Evolutionary conservation across 2,888 invertebrate genomes (phyloP).

Genomic region (Campoplex capitator): DNA sequence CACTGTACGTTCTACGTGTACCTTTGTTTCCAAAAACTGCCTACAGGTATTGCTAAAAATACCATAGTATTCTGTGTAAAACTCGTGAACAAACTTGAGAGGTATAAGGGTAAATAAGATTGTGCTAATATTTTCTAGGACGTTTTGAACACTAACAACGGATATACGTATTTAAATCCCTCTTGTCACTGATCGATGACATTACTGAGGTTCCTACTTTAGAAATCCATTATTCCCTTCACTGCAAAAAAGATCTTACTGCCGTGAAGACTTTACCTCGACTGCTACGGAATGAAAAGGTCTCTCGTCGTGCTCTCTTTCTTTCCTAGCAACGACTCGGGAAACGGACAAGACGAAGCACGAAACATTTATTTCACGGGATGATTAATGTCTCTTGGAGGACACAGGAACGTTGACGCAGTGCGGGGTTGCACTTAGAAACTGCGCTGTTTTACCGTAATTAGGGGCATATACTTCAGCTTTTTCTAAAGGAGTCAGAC

Average conservation of each 20-base stretch:
- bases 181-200: conserved; percentile 24
- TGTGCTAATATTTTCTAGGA: neutral
- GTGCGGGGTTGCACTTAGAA: conserved; percentile 77
- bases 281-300: conserved; percentile 63
- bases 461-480: conserved; percentile 81
- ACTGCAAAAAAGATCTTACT: conserved; percentile 34
- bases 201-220: neutral
- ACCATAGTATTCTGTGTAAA: neutral
- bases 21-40: conserved; percentile 51
- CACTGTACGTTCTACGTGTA: conserved; percentile 22
- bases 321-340: conserved; percentile 56
- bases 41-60: conserved; percentile 35
- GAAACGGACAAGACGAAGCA: conserved; percentile 64
- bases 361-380: conserved; percentile 75
- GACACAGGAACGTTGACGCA: conserved; percentile 77
- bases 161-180: neutral
- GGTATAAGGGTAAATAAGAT: neutral
- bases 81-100: conserved; percentile 4
- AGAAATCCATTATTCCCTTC: conserved; percentile 29
- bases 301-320: conserved; percentile 54
- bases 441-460: conserved; percentile 81
- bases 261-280: conserved; percentile 39
- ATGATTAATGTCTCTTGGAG: conserved; percentile 78
- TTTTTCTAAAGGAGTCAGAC: conserved; percentile 77
- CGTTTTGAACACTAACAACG: neutral